Evolutionary conservation across 2,113 vertebrate genomes (phyloP), one percentile per base, ranked within the genome.

Genomic region (Bubo blakistoni): DNA sequence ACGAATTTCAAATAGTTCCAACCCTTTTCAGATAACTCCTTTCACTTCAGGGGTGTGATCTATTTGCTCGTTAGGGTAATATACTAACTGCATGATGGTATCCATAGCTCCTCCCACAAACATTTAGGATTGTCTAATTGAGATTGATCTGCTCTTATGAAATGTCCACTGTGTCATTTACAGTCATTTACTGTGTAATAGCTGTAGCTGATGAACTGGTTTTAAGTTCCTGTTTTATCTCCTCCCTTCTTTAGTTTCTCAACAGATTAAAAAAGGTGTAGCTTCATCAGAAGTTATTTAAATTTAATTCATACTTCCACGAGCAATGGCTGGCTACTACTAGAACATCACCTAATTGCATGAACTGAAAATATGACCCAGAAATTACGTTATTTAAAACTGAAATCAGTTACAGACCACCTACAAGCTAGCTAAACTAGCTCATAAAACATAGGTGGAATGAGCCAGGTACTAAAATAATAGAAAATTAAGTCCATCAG

Each of bases 71-170:
- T 54, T 61, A 91, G 47, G 40, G 7, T 82, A 77, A 74, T 32
- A 62, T 3, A 40, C 13, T 47, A 89, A 79, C 32, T 65, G 9
- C 55, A 46, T 58, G 13, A 78, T 63, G 47, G 83, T 57, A 90
- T 16, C 59, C 76, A 69, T n/a, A 74, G 52, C 30, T 87, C 65
- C 92, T 91, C 86, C 92, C 77, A 85, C 27, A 94, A 90, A 76
- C 49, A 91, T 58, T 95, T 58, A 58, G 42, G 44, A 84, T 81
- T 57, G 42, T 81, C 72, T 92, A 72, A 81, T 3, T 83, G 49
- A 91, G 83, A 91, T 91, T 88, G 83, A 90, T 86, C 88, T 78
- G 59, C 72, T 94, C 69, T 95, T 96, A 94, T 21, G 80, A 96
- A 94, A 89, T 29, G 34, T 24, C 77, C 38, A 61, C 61, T 47